These are phyloP conservation scores for Telenomus remus DNA, from an alignment of 1,140 invertebrate species.

Conservation along the genomic window DNA sequence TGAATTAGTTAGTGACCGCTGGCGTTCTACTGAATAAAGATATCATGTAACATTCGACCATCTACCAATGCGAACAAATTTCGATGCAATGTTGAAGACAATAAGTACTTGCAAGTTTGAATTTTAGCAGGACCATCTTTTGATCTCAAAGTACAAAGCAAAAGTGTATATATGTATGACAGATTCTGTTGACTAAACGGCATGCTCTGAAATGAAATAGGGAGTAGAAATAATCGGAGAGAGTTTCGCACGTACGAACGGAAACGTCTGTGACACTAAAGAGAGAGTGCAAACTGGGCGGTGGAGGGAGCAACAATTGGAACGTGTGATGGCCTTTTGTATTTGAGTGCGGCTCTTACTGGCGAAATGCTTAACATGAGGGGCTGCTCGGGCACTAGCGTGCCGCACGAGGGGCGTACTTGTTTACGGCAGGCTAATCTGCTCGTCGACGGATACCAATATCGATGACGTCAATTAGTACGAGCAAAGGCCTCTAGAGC, in stretches of 20 bases:
- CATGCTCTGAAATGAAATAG: too few relatives aligned
- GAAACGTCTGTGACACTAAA: not conserved
- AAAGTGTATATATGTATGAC: too few relatives aligned
- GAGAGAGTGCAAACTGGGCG: conserved; percentile 1
- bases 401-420: conserved; percentile 63
- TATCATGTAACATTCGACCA: too few relatives aligned
- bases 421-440: conserved; percentile 75
- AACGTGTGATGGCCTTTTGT: conserved; percentile 13
- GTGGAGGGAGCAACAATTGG: conserved; percentile 5
- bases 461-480: conserved; percentile 77
- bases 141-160: too few relatives aligned
- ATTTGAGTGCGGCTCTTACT: conserved; percentile 58
- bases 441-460: conserved; percentile 75
- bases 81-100: too few relatives aligned
- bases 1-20: too few relatives aligned
- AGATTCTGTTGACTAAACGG: too few relatives aligned
- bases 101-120: too few relatives aligned
- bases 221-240: too few relatives aligned
- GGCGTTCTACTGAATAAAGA: too few relatives aligned
- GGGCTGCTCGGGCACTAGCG: conserved; percentile 39
- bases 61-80: too few relatives aligned
- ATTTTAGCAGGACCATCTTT: too few relatives aligned
- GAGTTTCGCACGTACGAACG: not conserved
- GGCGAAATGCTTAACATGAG: conserved; percentile 48
- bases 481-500: conserved; percentile 61